Evolutionary conservation across 2,113 vertebrate genomes (phyloP), one percentile per base, ranked within the genome.

Genomic region (Uria lomvia): DNA sequence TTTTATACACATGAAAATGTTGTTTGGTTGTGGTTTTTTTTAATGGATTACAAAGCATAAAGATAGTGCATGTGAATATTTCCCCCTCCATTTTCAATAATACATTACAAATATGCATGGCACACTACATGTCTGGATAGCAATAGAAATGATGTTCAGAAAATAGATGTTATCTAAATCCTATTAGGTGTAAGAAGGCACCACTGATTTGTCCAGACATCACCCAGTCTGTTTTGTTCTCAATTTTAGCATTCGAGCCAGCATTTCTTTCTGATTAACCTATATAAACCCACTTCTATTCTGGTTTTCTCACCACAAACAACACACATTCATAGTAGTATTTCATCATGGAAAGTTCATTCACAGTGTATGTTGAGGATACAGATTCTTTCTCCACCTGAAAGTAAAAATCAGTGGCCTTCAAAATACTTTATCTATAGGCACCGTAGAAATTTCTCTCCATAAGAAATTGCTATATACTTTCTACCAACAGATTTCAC

Each of bases 271-370:
- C 63, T 24, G 63, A 73, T 92, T 68, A 82, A 85, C 76, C 82
- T 86, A 86, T 71, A 93, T 92, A 90, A 96, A 86, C 85, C 50
- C 74, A 52, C 94, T 52, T 65, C 11, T 97, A 95, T 45, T 96
- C 95, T 58, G 99, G 99, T 95, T 99, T 99, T 68, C 99, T 98
- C 52, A 98, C 99, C 77, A 99, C 99, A 96, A 99, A 99, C 97
- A 99, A 98, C 74, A 99, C 98, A 86, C 99, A 99, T 97, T 99
- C 99, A 49, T 99, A 99, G 91, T 99, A 95, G 82, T 99, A 99
- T 97, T 98, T 98, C 93, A 99, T 97, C 99, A 99, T 99, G 30
- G 99, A 99, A 77, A 98, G 98, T 50, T 98, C 98, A 55, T 99
- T 99, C 97, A 99, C 99, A 78, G 99, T 99, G 95, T 99, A 99